These are phyloP conservation scores for Varanus salvator DNA, from an alignment of 2,113 vertebrate species.

Conservation along the genomic window DNA sequence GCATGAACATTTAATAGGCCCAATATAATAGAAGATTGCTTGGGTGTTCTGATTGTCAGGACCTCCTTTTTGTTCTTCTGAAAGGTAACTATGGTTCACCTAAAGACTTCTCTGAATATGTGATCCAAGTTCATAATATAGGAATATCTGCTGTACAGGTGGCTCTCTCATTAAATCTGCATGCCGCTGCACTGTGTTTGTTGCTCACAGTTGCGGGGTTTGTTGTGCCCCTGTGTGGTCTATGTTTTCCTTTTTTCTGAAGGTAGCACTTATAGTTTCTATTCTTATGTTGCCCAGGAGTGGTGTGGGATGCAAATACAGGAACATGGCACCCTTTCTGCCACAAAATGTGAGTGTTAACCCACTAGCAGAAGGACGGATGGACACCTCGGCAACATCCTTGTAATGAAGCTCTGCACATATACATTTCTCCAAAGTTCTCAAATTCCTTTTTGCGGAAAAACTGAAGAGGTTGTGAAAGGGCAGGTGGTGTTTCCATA, in stretches of 20 bases:
- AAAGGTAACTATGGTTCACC: not conserved
- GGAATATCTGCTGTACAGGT: not conserved
- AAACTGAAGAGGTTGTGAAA: too few relatives aligned
- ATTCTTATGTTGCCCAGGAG: not conserved
- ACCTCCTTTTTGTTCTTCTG: not conserved
- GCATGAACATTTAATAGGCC: not conserved
- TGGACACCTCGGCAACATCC: not conserved
- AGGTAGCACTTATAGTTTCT: not conserved
- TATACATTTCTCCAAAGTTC: too few relatives aligned
- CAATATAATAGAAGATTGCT: not conserved
- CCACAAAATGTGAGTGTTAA: not conserved
- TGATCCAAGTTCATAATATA: not conserved
- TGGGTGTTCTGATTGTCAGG: not conserved
- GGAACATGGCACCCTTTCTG: not conserved
- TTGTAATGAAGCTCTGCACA: too few relatives aligned
- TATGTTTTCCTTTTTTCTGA: too few relatives aligned
- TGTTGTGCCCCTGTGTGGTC: not conserved
- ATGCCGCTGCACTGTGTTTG: not conserved
- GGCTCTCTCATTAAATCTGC: not conserved
- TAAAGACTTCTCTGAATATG: not conserved
- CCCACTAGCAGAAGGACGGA: not conserved
- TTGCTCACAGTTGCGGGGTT: not conserved
- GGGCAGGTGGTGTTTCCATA: too few relatives aligned
- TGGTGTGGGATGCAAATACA: too few relatives aligned
- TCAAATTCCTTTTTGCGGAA: too few relatives aligned